Evolutionary conservation across 2,888 invertebrate species (phyloP).

Genomic region (Autographa gamma): DNA sequence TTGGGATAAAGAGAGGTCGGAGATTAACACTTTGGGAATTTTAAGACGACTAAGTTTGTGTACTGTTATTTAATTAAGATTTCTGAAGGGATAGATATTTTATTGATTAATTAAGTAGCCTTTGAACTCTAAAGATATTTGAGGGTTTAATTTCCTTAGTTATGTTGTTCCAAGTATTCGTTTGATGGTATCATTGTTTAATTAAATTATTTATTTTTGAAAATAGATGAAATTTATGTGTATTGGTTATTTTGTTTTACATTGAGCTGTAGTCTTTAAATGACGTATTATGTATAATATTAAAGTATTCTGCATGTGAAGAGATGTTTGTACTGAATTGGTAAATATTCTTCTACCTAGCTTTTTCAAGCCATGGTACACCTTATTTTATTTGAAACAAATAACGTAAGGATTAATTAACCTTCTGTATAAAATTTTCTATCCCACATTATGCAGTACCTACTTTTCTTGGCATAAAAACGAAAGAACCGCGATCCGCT

Average conservation of each 20-base stretch:
- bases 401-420: not conserved
- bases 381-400: no score
- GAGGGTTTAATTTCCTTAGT: not conserved
- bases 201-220: not conserved
- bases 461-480: slow-evolving; percentile 2
- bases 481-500: slow-evolving; percentile 18
- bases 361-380: no score
- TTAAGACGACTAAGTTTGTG: slow-evolving; percentile 11
- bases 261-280: no score
- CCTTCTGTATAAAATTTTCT: not conserved
- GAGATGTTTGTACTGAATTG: no score
- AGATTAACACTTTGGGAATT: slow-evolving; percentile 22
- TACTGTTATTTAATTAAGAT: slow-evolving; percentile 18
- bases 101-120: slow-evolving; percentile 23
- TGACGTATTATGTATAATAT: no score
- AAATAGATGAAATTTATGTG: no score
- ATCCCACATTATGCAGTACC: not conserved
- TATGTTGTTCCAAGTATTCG: not conserved
- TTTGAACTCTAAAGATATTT: slow-evolving; percentile 16
- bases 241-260: no score
- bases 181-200: not conserved
- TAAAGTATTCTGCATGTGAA: no score
- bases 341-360: no score
- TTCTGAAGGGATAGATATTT: slow-evolving; percentile 3
- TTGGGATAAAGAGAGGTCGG: slow-evolving; percentile 14